Percentiles rank a stretch among this genome's conserved stretches.
phyloP scores from a whole-genome alignment of 2,888 invertebrate genomes.

The Gerris lacustris region DNA sequence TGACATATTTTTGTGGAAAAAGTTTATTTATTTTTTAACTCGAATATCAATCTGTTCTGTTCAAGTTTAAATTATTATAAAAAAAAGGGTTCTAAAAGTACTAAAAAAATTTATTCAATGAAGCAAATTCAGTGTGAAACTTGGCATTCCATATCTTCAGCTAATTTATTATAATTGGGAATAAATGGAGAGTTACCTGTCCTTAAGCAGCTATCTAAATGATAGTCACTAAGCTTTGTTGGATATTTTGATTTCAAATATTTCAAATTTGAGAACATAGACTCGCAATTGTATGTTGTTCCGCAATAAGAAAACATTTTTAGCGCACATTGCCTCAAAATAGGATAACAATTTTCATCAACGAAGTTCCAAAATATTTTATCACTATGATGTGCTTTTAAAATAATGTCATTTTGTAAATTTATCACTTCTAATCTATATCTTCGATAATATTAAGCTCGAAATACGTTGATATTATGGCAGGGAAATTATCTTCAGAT shows the following conservation, averaged over 20 bases:
- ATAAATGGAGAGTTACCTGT: neutral
- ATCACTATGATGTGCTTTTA: neutral
- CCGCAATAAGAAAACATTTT: neutral
- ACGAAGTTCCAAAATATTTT: slow-evolving; percentile 1
- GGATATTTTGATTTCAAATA: slow-evolving; percentile 1
- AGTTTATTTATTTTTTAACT: too few species aligned
- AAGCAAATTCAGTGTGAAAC: slow-evolving; percentile 5
- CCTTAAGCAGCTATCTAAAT: slow-evolving; percentile 1
- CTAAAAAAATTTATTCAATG: too few species aligned
- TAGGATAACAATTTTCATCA: neutral
- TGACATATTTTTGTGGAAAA: too few species aligned
- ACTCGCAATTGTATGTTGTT: slow-evolving; percentile 5
- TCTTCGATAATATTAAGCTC: slow-evolving; percentile 1
- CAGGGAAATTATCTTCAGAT: neutral
- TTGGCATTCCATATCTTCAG: neutral
- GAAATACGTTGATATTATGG: neutral
- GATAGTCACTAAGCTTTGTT: slow-evolving; percentile 1
- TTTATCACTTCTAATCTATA: neutral
- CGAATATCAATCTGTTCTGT: too few species aligned
- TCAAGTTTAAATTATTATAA: too few species aligned
- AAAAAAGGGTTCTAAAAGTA: too few species aligned
- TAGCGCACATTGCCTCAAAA: neutral
- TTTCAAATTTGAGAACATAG: slow-evolving; percentile 1
- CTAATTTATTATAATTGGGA: slow-evolving; percentile 1
- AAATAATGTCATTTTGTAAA: neutral